These are phyloP conservation scores for Equus quagga DNA, from an alignment of 2,113 vertebrate genomes.

Conservation along the genomic window DNA sequence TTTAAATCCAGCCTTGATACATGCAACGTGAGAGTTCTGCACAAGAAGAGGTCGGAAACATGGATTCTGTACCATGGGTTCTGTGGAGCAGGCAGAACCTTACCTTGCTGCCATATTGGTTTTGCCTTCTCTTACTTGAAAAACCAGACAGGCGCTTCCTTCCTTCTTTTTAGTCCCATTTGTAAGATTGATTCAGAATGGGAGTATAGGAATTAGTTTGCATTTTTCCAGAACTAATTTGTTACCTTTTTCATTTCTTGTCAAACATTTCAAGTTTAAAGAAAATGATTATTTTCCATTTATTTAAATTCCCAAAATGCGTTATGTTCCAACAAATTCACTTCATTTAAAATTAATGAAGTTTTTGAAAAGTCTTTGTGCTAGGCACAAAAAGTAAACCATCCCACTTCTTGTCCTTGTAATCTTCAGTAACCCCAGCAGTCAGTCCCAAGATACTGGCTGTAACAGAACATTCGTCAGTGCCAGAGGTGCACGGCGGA, in stretches of 20 bases:
- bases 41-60: too few relatives aligned
- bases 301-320: neutral
- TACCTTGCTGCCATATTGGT: neutral
- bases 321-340: neutral
- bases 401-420: rapidly evolving
- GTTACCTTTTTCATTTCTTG: too few relatives aligned
- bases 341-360: neutral
- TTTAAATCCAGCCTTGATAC: too few relatives aligned
- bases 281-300: neutral
- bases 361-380: neutral
- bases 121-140: neutral
- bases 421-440: neutral
- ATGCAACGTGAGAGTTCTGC: too few relatives aligned
- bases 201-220: too few relatives aligned
- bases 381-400: neutral
- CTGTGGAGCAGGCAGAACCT: too few relatives aligned
- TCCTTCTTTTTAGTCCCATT: too few relatives aligned
- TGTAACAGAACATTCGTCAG: neutral
- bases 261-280: neutral
- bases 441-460: neutral
- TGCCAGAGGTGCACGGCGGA: neutral
- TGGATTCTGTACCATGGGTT: too few relatives aligned
- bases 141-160: neutral
- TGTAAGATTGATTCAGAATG: too few relatives aligned
- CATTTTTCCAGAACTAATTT: too few relatives aligned